phyloP scores from a whole-genome alignment of 2,797 vertebrate genomes.

The Ciconia nigra region DNA sequence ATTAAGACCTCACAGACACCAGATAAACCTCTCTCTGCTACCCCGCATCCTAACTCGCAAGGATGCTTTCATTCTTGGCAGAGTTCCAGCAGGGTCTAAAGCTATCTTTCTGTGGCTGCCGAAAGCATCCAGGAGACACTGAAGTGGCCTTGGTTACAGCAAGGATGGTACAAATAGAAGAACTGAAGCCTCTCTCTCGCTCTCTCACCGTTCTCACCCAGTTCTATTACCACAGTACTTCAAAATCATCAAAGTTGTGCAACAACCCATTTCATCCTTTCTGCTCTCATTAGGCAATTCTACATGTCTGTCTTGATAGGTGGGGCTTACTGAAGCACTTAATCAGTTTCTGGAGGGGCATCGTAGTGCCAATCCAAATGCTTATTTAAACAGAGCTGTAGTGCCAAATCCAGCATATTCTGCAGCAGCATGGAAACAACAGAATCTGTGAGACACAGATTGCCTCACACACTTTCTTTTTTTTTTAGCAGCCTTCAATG shows the following conservation, averaged over 20 bases:
- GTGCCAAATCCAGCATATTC: conserved; percentile 2
- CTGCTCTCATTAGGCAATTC: conserved; percentile 47
- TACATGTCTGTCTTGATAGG: conserved; percentile 42
- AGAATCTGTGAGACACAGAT: conserved; percentile 3
- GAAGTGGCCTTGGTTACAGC: not conserved
- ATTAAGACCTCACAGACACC: not conserved
- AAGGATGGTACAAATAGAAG: not conserved
- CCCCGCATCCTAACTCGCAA: not conserved
- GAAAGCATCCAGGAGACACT: not conserved
- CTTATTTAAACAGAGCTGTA: conserved; percentile 1
- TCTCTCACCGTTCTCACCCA: not conserved
- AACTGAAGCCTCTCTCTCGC: not conserved
- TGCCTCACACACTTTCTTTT: not conserved
- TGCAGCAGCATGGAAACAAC: conserved; percentile 51
- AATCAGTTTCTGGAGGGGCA: conserved; percentile 59
- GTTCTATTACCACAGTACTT: not conserved
- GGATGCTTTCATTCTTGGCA: not conserved
- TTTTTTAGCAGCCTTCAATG: not conserved
- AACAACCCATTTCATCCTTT: conserved; percentile 40
- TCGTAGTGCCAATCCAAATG: not conserved
- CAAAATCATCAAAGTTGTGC: conserved; percentile 21
- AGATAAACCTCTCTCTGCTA: not conserved
- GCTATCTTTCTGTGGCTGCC: not conserved
- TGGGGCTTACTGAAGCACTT: conserved; percentile 56
- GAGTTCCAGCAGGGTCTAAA: not conserved